Conservation (phyloP, 2,113 vertebrate species). For the Calyptommatus sinebrachiatus region DNA sequence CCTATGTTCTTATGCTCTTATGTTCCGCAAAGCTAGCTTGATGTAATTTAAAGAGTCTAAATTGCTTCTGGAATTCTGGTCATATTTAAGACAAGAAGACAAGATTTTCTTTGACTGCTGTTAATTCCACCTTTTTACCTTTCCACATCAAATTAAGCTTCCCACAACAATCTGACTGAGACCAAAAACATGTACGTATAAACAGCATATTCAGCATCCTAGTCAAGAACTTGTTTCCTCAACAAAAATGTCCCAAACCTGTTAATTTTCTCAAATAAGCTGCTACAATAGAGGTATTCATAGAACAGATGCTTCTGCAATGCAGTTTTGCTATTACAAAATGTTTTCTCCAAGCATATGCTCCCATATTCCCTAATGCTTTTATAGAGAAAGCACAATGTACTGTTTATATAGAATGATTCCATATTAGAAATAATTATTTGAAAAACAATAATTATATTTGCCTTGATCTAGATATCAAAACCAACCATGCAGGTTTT, state of each 20-base stretch:
- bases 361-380: conserved; percentile 21
- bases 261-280: not conserved
- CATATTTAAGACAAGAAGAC: too few relatives aligned
- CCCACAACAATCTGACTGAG: too few relatives aligned
- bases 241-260: not conserved
- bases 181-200: too few relatives aligned
- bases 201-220: too few relatives aligned
- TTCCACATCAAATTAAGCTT: too few relatives aligned
- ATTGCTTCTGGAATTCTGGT: too few relatives aligned
- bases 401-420: conserved; percentile 36
- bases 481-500: not conserved
- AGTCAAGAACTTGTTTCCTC: too few relatives aligned
- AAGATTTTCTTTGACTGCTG: too few relatives aligned
- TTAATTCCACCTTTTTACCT: too few relatives aligned
- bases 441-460: conserved; percentile 3
- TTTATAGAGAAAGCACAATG: conserved; percentile 34
- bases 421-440: conserved; percentile 30
- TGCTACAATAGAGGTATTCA: not conserved
- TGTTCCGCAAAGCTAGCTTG: too few relatives aligned
- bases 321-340: conserved; percentile 34
- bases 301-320: conserved; percentile 29
- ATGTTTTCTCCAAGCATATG: conserved; percentile 42
- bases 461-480: not conserved
- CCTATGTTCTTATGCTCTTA: too few relatives aligned
- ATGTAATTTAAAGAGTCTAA: too few relatives aligned